Evolutionary conservation across 2,888 invertebrate genomes (phyloP).

Genomic region (Oasisia sp.): DNA sequence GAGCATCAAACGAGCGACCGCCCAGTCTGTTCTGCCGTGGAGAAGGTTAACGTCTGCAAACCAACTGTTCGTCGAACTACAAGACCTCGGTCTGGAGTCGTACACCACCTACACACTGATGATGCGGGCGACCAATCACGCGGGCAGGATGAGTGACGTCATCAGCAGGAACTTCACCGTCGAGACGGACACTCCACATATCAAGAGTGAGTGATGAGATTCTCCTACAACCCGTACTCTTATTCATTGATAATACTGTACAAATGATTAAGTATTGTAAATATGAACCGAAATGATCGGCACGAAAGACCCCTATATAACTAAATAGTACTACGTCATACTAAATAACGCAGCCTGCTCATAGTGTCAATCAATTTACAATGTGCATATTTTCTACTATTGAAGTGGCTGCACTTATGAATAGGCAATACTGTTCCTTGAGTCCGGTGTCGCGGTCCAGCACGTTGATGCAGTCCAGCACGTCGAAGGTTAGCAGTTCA

Average conservation of each 20-base stretch:
- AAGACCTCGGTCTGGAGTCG: constrained; percentile 5
- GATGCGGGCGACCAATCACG: background rate
- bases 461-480: too few species aligned
- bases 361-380: too few species aligned
- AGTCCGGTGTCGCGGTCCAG: too few species aligned
- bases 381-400: too few species aligned
- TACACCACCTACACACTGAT: background rate
- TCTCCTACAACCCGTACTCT: background rate
- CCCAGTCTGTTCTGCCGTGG: background rate
- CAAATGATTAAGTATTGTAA: background rate
- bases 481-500: too few species aligned
- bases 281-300: background rate
- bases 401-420: too few species aligned
- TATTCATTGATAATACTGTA: background rate
- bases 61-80: background rate
- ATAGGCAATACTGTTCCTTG: too few species aligned
- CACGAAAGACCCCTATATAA: too few species aligned
- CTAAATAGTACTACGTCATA: too few species aligned
- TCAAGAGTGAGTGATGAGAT: background rate
- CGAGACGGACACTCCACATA: background rate
- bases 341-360: too few species aligned
- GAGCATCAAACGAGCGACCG: background rate
- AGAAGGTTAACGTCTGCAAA: background rate
- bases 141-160: background rate
- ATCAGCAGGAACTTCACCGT: background rate